Base-by-base conservation (phyloP, 2,888 invertebrate genomes). In the Eilema depressum region DNA sequence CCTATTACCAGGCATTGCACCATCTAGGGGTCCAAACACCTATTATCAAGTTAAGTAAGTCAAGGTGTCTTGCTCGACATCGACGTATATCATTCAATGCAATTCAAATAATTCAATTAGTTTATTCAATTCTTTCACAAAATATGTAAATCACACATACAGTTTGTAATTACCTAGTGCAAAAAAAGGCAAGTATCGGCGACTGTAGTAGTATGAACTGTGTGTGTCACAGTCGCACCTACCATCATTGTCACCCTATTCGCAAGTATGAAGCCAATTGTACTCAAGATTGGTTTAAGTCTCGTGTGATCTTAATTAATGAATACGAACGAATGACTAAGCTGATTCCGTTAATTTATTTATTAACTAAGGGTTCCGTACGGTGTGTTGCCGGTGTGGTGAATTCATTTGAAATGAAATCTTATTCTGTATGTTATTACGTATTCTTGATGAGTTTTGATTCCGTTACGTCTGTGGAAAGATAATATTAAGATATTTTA, bases 261-360 rank as follows among this genome's bases (percentile, higher is more conserved):
- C 63, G 70, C 76, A 80, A 91, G 88, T 91, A 89, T 85, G 91
- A 91, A 93, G 92, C 90, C 94, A 93, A 95, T 94, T 94, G 94
- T 95, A 94, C 93, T 87, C 85, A 88, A 93, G 94, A 95, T 95
- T 94, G 94, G 93, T 93, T 92, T 92, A 93, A 93, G 92, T 88
- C 94, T 93, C 94, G 92, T 95, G 92, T 94, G 94, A 94, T 93
- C 94, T 94, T 94, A 95, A 95, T 95, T 95, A 95, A 95, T 95
- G 94, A 94, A 93, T 92, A 89, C 86, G 91, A 92, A 93, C 88
- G 94, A 94, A 93, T 95, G 94, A 95, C 91, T 93, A 92, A 93
- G 94, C 94, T 93, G 85, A 93, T 94, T 94, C 88, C 87, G 88
- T 92, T 93, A 93, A 94, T 93, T 93, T 93, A 93, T 92, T 92